Evolutionary conservation across 2,113 vertebrate genomes (phyloP), one percentile per base, ranked within the genome.

Genomic region (Casuarius casuarius): DNA sequence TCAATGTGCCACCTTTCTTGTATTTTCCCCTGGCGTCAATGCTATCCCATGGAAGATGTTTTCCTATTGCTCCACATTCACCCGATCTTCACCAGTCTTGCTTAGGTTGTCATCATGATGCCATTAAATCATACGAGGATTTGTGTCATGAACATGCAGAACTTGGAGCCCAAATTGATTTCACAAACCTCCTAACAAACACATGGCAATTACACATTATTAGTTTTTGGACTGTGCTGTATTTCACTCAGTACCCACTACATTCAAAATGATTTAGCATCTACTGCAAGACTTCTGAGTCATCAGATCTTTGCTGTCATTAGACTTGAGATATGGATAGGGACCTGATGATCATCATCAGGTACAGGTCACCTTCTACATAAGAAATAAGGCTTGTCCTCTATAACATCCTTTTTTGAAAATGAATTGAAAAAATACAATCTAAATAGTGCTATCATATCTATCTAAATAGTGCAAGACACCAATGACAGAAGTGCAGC

Each of bases 71-170:
- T 90, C 31, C 14, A 49, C 9, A 35, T 70, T 84, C 59, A 77
- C 18, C 17, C 29, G 49, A 21, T 23, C 33, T 90, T 70, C 29
- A 73, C 8, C 33, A 67, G 21, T 29, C 76, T 78, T 77, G 10
- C 7, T 46, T 59, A 48, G 33, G 8, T 23, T 87, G 18, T 26
- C 18, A 38, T 59, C 23, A 49, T 10, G 49, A 84, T 31, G 35
- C 1, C 7, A 40, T 29, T 40, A 18, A 40, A 35, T 29, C n/a
- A 5, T 78, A 6, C 65, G n/a, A 65, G 54, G 17, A 11, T 44
- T 52, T 92, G 40, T 56, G n/a, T 44, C 22, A 48, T 15, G 20
- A 85, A 61, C 0, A 0, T 31, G 29, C 18, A 51, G 44, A 78
- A 63, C 28, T 11, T 89, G 51, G 21, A 92, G 13, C 9, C 65